Conservation (phyloP, 2,888 invertebrate species). For the Ypsolopha scabrella region DNA sequence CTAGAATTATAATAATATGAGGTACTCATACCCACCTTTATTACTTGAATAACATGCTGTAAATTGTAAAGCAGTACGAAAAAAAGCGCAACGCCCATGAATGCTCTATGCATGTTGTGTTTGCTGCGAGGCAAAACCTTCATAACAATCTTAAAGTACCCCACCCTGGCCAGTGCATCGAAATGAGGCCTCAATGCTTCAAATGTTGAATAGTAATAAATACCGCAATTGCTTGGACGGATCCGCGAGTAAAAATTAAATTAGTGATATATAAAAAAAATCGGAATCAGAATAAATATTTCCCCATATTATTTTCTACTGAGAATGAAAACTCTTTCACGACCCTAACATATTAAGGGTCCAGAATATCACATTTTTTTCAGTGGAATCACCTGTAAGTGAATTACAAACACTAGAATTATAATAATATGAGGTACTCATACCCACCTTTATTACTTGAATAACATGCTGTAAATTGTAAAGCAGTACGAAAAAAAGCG, state of each 20-base stretch:
- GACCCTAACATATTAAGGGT: too few relatives aligned
- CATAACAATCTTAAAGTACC: slow-evolving; percentile 38
- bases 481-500: slow-evolving; percentile 25
- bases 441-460: slow-evolving; percentile 35
- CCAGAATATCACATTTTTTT: too few relatives aligned
- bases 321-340: too few relatives aligned
- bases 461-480: slow-evolving; percentile 49
- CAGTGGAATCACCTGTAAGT: too few relatives aligned
- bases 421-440: background rate
- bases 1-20: background rate
- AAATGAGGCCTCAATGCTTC: slow-evolving; percentile 39
- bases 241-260: too few relatives aligned
- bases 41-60: slow-evolving; percentile 38
- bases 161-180: slow-evolving; percentile 35
- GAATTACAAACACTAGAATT: too few relatives aligned
- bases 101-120: slow-evolving; percentile 23
- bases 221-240: too few relatives aligned
- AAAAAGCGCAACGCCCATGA: slow-evolving; percentile 24
- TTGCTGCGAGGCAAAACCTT: slow-evolving; percentile 19
- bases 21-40: slow-evolving; percentile 27
- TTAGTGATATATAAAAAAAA: too few relatives aligned
- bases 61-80: slow-evolving; percentile 37
- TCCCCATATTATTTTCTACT: too few relatives aligned
- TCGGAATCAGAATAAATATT: too few relatives aligned
- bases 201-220: slow-evolving; percentile 19